A percentile compares a stretch with the other conserved stretches of the same genome.
Evolutionary conservation across 2,113 vertebrate species (phyloP).

Genomic region (Hassar affinis): DNA sequence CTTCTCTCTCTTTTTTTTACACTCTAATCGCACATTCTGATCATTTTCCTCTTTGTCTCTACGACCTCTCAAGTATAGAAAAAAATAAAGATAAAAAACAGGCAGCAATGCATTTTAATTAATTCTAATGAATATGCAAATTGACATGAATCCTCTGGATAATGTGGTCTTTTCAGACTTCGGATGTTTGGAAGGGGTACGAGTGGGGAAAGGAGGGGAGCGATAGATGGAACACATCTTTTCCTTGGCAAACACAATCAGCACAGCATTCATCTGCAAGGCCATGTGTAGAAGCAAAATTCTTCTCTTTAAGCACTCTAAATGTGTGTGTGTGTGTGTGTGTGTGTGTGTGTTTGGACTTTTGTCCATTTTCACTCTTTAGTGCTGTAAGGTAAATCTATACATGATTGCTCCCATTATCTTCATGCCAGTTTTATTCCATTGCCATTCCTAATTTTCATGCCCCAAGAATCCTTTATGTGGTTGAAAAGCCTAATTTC

Average conservation of each 20-base stretch:
- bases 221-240: slow-evolving; percentile 41
- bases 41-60: slow-evolving; percentile 51
- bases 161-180: slow-evolving; percentile 59
- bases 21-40: slow-evolving; percentile 49
- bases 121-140: slow-evolving; percentile 61
- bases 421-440: neutral
- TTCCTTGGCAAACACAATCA: slow-evolving; percentile 53
- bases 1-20: slow-evolving; percentile 1
- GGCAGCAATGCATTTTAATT: slow-evolving; percentile 54
- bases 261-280: slow-evolving; percentile 45
- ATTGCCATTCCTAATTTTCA: neutral
- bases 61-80: slow-evolving; percentile 47
- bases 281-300: slow-evolving; percentile 32
- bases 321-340: neutral
- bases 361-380: neutral
- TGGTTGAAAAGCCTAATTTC: slow-evolving; percentile 9
- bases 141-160: slow-evolving; percentile 56
- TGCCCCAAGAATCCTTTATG: neutral
- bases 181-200: slow-evolving; percentile 52
- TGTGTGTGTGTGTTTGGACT: neutral
- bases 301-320: neutral
- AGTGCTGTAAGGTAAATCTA: slow-evolving; percentile 12
- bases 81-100: slow-evolving; percentile 34
- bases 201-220: slow-evolving; percentile 46
- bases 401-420: neutral